Percentiles rank a stretch among this genome's conserved stretches.
Evolutionary conservation across 2,797 vertebrate genomes (phyloP).

Genomic region (Trematomus bernacchii): DNA sequence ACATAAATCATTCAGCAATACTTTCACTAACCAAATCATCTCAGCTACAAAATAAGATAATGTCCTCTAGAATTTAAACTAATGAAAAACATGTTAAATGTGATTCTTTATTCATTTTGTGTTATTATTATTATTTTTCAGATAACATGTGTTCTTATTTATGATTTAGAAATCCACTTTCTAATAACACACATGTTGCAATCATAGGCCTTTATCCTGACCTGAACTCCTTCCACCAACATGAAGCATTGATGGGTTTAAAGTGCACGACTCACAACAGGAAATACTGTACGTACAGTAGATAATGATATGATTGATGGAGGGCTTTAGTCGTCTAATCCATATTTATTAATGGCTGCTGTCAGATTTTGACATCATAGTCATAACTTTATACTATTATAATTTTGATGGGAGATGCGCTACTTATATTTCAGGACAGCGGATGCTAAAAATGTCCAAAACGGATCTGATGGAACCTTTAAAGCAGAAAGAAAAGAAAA

Average conservation of each 20-base stretch:
- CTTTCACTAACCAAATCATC: background rate
- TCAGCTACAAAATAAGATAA: slow-evolving; percentile 1
- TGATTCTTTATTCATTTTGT: slow-evolving; percentile 11
- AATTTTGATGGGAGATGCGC: slow-evolving; percentile 4
- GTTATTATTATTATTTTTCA: slow-evolving; percentile 31
- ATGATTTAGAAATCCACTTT: slow-evolving; percentile 25
- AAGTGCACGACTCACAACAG: slow-evolving; percentile 2
- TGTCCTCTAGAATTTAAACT: background rate
- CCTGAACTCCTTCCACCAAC: slow-evolving; percentile 20
- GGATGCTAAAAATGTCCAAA: background rate
- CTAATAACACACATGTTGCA: slow-evolving; percentile 23
- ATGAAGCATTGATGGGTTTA: slow-evolving; percentile 7
- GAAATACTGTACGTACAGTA: background rate
- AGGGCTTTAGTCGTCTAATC: slow-evolving; percentile 10
- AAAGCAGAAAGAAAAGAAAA: background rate
- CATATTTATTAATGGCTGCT: slow-evolving; percentile 13
- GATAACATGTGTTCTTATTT: slow-evolving; percentile 1
- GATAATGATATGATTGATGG: background rate
- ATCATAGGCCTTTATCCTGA: slow-evolving; percentile 4
- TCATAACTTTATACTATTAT: slow-evolving; percentile 1
- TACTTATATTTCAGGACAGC: background rate
- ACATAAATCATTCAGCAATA: slow-evolving; percentile 10
- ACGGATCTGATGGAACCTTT: background rate
- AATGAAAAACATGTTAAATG: slow-evolving; percentile 14
- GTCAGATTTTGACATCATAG: background rate